Percentiles rank a stretch among this genome's conserved stretches.
These are phyloP conservation scores for Crotalus tigris DNA, from an alignment of 2,113 vertebrate species.

Conservation along the genomic window DNA sequence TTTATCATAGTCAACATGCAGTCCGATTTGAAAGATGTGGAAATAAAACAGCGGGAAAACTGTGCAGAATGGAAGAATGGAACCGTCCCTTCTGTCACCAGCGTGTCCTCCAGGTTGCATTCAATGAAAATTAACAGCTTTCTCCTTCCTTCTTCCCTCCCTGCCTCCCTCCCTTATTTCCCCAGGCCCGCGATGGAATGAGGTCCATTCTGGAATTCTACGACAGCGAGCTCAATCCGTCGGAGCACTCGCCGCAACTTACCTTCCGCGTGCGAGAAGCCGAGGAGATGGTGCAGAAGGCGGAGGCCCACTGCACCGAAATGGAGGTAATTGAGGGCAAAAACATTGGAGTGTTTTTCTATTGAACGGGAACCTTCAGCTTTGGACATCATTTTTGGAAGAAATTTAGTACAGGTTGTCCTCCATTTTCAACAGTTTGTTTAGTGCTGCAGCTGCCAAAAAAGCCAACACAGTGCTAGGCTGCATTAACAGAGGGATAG, in stretches of 20 bases:
- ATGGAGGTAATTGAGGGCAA: constrained; percentile 81
- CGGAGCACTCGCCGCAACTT: constrained; percentile 87
- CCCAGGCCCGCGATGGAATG: constrained; percentile 94
- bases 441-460: no score
- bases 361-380: no score
- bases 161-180: not conserved
- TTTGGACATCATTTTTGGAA: no score
- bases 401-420: no score
- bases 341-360: no score
- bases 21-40: not conserved
- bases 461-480: no score
- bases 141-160: not conserved
- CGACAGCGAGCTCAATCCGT: constrained; percentile 81
- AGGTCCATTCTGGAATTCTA: constrained; percentile 91
- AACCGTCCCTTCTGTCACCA: not conserved
- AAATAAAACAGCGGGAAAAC: not conserved
- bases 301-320: constrained; percentile 80
- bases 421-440: no score
- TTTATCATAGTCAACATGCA: no score
- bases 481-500: no score
- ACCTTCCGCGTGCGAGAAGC: constrained; percentile 83
- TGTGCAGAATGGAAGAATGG: fast-evolving
- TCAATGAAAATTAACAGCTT: not conserved
- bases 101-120: not conserved
- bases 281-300: constrained; percentile 84